Percentiles rank a stretch among this genome's conserved stretches.
These are phyloP conservation scores for Phyllotreta cruciferae DNA, from an alignment of 2,888 invertebrate genomes.

Conservation along the genomic window DNA sequence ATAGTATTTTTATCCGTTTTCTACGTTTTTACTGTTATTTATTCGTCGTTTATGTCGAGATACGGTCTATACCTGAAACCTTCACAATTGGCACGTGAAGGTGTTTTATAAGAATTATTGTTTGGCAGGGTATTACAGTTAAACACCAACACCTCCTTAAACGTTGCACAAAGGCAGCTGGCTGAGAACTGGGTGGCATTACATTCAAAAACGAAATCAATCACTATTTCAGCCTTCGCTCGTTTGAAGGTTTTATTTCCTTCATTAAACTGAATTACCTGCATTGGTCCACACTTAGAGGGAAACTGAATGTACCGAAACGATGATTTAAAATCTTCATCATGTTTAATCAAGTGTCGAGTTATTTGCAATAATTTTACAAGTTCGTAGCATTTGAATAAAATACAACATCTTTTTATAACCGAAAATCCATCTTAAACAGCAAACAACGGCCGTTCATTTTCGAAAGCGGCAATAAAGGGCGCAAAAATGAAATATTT, in stretches of 20 bases:
- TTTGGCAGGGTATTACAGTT: conserved; percentile 7
- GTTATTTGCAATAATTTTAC: too few relatives aligned
- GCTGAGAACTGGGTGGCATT: conserved; percentile 4
- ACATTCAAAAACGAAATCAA: conserved; percentile 10
- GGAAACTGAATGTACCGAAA: too few relatives aligned
- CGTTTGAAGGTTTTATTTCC: conserved; percentile 1
- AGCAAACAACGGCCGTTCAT: conserved; percentile 21
- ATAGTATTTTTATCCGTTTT: background rate
- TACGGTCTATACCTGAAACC: conserved; percentile 25
- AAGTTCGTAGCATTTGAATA: too few relatives aligned
- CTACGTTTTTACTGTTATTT: background rate
- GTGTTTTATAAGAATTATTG: conserved; percentile 23
- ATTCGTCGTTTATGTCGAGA: conserved; percentile 6
- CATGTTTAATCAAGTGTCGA: too few relatives aligned
- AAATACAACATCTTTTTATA: background rate
- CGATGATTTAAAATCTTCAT: too few relatives aligned
- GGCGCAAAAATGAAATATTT: conserved; percentile 25
- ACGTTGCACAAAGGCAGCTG: conserved; percentile 5
- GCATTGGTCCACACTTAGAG: too few relatives aligned
- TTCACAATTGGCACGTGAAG: conserved; percentile 25
- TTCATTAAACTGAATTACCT: background rate
- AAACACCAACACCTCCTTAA: conserved; percentile 19
- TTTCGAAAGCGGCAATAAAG: conserved; percentile 23
- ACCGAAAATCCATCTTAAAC: conserved; percentile 21
- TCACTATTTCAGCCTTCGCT: conserved; percentile 8